Base-by-base conservation (phyloP, 2,888 invertebrate genomes). In the Drosophila anceps region DNA sequence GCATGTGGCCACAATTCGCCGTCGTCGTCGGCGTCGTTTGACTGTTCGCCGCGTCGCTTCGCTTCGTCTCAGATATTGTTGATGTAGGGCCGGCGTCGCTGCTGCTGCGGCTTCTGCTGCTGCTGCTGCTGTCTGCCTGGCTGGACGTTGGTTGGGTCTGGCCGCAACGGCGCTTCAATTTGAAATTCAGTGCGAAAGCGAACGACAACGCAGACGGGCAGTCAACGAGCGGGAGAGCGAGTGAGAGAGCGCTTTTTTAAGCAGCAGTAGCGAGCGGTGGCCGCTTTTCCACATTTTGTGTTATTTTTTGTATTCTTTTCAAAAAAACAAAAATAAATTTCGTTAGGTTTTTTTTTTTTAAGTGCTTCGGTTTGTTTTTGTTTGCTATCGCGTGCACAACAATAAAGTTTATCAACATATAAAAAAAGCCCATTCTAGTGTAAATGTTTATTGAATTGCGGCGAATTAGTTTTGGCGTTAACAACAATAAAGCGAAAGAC, bases 181-280 rank as follows among this genome's bases (percentile, higher is more conserved):
- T 82, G 69, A 75, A 82, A 81, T 81, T 81, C 81, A 81, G 81
- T 81, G 83, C 81, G 70, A 81, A 81, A 75, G 81, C 81, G 81
- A 82, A 82, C 81, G 83, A 73, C 81, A 77, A 76, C 60, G 79
- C 79, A 65, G 58, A 68, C 80, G 82, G 81, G 61, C 61, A 48
- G 58, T 6, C n/a, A 41, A 39, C 24, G 55, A 33, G 73, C 55
- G 57, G 31, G 31, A 48, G 61, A 51, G 69, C 18, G 57, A 59
- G 64, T 37, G 57, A 48, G 59, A 62, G 29, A 73, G 69, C 37
- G 65, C 60, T 51, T 73, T 54, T 53, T 68, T 15, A 59, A 58
- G 70, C 75, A 69, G 39, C 58, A 68, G 20, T 7, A 51, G 46
- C 65, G 50, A 68, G 50, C 57, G 53, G 46, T 66, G 54, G 55